These are phyloP conservation scores for Salarias fasciatus DNA, from an alignment of 2,797 vertebrate genomes.

Conservation along the genomic window DNA sequence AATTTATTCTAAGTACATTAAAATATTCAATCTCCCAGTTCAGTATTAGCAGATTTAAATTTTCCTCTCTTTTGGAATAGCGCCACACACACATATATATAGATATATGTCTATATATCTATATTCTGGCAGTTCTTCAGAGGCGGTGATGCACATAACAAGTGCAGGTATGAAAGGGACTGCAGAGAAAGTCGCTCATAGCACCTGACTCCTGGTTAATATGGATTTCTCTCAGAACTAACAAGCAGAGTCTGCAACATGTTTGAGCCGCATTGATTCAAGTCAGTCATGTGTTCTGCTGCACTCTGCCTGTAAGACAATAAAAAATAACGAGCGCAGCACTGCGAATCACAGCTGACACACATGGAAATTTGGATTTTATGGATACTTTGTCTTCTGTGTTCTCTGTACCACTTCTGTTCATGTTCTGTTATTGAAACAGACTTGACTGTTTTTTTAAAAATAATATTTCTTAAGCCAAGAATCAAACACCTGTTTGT, in stretches of 20 bases:
- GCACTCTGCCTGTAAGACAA: neutral
- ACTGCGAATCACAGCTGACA: no score
- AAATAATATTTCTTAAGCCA: neutral
- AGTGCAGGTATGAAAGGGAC: conserved; percentile 19
- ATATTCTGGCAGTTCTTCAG: conserved; percentile 1
- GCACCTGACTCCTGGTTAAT: neutral
- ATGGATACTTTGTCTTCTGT: no score
- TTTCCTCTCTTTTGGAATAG: conserved; percentile 1
- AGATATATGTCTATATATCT: neutral
- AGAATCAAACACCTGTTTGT: neutral
- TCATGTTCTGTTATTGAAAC: no score
- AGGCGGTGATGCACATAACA: conserved; percentile 24
- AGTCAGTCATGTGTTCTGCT: conserved; percentile 5
- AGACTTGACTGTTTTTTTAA: neutral
- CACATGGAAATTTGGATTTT: no score
- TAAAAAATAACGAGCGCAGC: neutral
- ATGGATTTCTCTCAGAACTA: conserved; percentile 12
- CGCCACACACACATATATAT: neutral
- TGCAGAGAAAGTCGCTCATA: conserved; percentile 5
- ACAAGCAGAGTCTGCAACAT: conserved; percentile 8
- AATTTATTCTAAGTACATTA: conserved; percentile 14
- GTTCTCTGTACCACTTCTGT: no score
- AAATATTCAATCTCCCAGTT: conserved; percentile 6
- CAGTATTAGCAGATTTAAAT: neutral
- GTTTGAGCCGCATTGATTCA: conserved; percentile 13